Evolutionary conservation across 2,113 vertebrate species (phyloP), one percentile per base, ranked within the genome.

Genomic region (Datnioides undecimradiatus): DNA sequence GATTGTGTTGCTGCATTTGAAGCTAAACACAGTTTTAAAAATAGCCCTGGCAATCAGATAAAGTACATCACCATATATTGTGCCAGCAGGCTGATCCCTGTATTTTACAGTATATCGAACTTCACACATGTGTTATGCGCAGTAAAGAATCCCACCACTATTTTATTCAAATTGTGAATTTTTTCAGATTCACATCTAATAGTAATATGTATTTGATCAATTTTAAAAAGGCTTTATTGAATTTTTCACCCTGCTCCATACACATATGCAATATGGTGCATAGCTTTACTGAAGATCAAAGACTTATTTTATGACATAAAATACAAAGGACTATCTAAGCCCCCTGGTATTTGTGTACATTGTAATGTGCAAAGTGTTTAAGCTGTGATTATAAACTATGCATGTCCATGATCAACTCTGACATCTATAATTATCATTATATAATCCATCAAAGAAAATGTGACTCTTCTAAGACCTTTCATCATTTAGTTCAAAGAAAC

Each of bases 401-500:
- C 74, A 76, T 67, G 77, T 80, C 83, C 62, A 46, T 46, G 68
- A 88, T 90, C 72, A 89, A 75, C 83, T 66, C 75, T 79, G 82
- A 75, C 80, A 75, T 84, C 60, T 79, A 79, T 91, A 83, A 93
- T 90, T 70, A 92, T 84, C 80, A 73, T 89, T 87, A 76, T 79
- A 90, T 80, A 92, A 92, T 85, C 77, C 90, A 86, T 92, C 90
- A 91, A 91, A 92, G 88, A 81, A 90, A 87, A 60, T 69, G 66
- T 82, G 87, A 79, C 67, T 79, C 83, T 64, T 82, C 76, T 76
- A 68, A 87, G 77, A 85, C 66, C 81, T 92, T 90, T 93, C 79
- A 90, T 91, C 83, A 88, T 74, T 58, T 46, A 88, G 85, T 92
- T 93, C 89, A 92, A 88, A 92, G 79, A 77, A 85, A 84, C n/a